Evolutionary conservation across 2,888 invertebrate species (phyloP), one percentile per base, ranked within the genome.

Genomic region (Anthoptus insignis): DNA sequence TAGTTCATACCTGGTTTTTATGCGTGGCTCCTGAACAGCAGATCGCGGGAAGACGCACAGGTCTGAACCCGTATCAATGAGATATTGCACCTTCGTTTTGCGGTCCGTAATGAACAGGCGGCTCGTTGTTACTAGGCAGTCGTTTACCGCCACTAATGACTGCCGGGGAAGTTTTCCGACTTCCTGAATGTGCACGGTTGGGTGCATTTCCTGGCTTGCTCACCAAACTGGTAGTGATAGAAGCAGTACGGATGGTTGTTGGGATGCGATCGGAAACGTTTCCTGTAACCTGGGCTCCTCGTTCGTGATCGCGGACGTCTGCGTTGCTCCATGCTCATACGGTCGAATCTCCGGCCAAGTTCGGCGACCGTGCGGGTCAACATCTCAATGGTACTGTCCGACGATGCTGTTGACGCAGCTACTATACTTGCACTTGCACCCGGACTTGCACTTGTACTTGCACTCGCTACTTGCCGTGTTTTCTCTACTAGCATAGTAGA

Each of bases 71-170:
- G 69, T 71, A 34, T 71, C 72, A 1, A 72, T 39, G 2, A 77
- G 65, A 63, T 66, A 78, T 45, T 67, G 71, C 21, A 65, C 59
- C 49, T 76, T 75, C 1, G 73, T 54, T 5, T 16, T 65, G 7
- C 59, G 60, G 32, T 79, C 78, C 1, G 70, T 72, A 9, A 79
- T 59, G 56, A 76, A 76, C 37, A 76, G 58, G 65, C 76, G 75
- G 70, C 76, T 57, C 13, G 73, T 39, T 11, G 54, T 16, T 60
- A 63, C 56, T 47, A 42, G 64, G 60, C 70, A 68, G 72, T 73
- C 74, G 70, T 54, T 64, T 4, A 72, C 72, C 80, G 77, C 74
- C 67, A 65, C 71, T 69, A 77, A 54, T 59, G 78, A 74, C 74
- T 71, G 75, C 71, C 75, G 9, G 21, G 34, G n/a, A 5, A 11